These are phyloP conservation scores for Gastrophysa polygoni DNA, from an alignment of 2,888 invertebrate species.

Conservation along the genomic window DNA sequence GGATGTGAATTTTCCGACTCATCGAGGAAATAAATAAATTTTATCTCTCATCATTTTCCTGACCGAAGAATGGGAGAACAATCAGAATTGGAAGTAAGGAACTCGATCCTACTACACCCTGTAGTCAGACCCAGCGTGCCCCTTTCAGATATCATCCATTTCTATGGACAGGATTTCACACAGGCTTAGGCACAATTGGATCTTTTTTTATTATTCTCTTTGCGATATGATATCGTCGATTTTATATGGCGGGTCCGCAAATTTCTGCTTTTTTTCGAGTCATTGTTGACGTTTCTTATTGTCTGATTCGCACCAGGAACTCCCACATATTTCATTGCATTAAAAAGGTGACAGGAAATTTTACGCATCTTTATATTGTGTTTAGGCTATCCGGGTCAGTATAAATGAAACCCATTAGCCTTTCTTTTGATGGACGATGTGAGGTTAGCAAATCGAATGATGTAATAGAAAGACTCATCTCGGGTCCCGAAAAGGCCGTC, in stretches of 20 bases:
- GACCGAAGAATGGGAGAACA: no score
- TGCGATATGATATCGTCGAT: slow-evolving; percentile 17
- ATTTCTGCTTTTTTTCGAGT: slow-evolving; percentile 31
- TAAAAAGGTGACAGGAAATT: slow-evolving; percentile 40
- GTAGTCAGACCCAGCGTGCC: slow-evolving; percentile 16
- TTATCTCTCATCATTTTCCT: no score
- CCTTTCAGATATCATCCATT: slow-evolving; percentile 25
- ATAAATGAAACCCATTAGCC: slow-evolving; percentile 21
- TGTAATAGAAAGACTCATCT: no score
- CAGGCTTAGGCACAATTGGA: slow-evolving; percentile 26
- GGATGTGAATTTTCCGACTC: no score
- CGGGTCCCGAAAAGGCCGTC: no score
- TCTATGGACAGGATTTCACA: slow-evolving; percentile 30
- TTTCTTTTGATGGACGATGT: slow-evolving; percentile 1
- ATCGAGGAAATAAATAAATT: no score
- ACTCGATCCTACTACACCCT: no score
- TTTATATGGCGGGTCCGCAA: slow-evolving; percentile 26
- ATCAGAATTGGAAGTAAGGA: no score
- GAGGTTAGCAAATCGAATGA: no score
- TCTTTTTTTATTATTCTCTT: slow-evolving; percentile 25
- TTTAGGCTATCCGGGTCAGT: slow-evolving; percentile 35
- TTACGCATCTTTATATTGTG: slow-evolving; percentile 41
- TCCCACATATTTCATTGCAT: slow-evolving; percentile 41
- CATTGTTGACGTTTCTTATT: slow-evolving; percentile 33
- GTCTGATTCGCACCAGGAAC: slow-evolving; percentile 31